A percentile compares a stretch with the other conserved stretches of the same genome.
Conservation (phyloP, 2,113 vertebrate genomes). For the Pan troglodytes region NHGRI_mPanTro3-v2.1_pri NC_072402.2:16224501-16225000, state of each 20-base stretch:
- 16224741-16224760: not conserved
- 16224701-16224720: not conserved
- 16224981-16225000: not conserved
- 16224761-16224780: not conserved
- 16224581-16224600: not conserved
- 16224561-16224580: not conserved
- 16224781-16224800: not conserved
- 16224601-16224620: not conserved
- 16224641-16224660: not conserved
- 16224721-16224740: not conserved
- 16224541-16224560: not conserved
- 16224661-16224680: not conserved
- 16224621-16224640: not conserved
- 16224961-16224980: not conserved
- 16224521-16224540: not conserved
- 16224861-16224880: not conserved
- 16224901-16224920: not conserved
- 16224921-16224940: not conserved
- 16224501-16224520: not conserved
- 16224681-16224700: not conserved
- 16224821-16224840: not conserved
- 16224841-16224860: not conserved
- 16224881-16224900: not conserved
- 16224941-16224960: not conserved
- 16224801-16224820: not conserved